These are phyloP conservation scores for Hirundichthys speculiger DNA, from an alignment of 2,113 vertebrate genomes.

Conservation along the genomic window DNA sequence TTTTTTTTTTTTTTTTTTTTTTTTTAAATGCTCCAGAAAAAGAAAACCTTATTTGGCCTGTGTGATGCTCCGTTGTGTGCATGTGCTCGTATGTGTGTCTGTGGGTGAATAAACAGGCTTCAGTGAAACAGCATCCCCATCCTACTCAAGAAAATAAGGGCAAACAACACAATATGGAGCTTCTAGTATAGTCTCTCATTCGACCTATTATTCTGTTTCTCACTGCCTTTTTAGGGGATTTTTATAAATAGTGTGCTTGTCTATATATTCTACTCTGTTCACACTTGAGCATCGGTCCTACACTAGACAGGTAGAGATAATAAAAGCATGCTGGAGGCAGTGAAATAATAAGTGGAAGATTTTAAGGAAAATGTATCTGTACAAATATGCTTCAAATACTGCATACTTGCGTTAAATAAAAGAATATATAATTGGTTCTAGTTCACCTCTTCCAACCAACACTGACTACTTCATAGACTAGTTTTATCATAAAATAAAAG, in stretches of 20 bases:
- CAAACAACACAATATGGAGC: conserved; percentile 56
- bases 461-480: neutral
- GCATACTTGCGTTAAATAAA: too few species aligned
- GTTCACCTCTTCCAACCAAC: neutral
- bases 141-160: conserved; percentile 31
- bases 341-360: too few species aligned
- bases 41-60: too few species aligned
- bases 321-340: too few species aligned
- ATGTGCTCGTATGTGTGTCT: neutral
- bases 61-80: neutral
- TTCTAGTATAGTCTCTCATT: conserved; percentile 15
- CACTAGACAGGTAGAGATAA: too few species aligned
- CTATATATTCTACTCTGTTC: too few species aligned
- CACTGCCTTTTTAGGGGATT: neutral
- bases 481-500: neutral
- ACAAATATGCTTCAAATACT: too few species aligned
- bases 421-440: neutral
- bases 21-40: too few species aligned
- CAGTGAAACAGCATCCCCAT: conserved; percentile 67
- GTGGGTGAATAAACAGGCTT: conserved; percentile 26
- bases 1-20: neutral
- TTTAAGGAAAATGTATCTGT: too few species aligned
- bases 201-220: neutral
- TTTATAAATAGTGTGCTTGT: too few species aligned
- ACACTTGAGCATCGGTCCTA: too few species aligned